phyloP scores from a whole-genome alignment of 30 jellyfish, hydroid and myxozoan species.

The Rhopilema esculentum region DNA sequence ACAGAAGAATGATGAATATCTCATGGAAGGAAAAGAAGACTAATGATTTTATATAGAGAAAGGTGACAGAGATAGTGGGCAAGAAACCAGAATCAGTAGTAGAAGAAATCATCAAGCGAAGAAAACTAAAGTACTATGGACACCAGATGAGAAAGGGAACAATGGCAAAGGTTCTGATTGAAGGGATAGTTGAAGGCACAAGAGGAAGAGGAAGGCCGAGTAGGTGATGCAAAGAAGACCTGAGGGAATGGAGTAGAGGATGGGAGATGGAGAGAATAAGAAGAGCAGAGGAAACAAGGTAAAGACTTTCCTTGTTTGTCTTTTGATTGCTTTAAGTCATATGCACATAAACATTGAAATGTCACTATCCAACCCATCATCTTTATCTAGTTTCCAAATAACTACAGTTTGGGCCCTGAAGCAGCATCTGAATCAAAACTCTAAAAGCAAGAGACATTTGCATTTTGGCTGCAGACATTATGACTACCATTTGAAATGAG shows the following conservation, averaged over 20 bases:
- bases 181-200: neutral
- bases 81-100: neutral
- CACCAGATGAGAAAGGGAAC: neutral
- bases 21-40: neutral
- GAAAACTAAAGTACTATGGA: neutral
- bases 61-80: neutral
- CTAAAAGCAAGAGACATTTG: too few relatives aligned
- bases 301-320: too few relatives aligned
- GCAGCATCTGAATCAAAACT: too few relatives aligned
- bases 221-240: neutral
- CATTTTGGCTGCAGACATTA: too few relatives aligned
- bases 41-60: neutral
- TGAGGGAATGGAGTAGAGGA: neutral
- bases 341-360: too few relatives aligned
- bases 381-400: too few relatives aligned
- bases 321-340: too few relatives aligned
- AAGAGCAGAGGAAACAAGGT: too few relatives aligned
- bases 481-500: too few relatives aligned
- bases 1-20: neutral
- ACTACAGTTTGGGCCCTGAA: too few relatives aligned
- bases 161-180: neutral
- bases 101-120: neutral
- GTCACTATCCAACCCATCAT: too few relatives aligned
- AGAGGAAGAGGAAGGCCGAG: neutral
- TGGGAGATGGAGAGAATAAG: too few relatives aligned